These are phyloP conservation scores for Protaetia brevitarsis DNA, from an alignment of 1,140 invertebrate species.

Conservation along the genomic window DNA sequence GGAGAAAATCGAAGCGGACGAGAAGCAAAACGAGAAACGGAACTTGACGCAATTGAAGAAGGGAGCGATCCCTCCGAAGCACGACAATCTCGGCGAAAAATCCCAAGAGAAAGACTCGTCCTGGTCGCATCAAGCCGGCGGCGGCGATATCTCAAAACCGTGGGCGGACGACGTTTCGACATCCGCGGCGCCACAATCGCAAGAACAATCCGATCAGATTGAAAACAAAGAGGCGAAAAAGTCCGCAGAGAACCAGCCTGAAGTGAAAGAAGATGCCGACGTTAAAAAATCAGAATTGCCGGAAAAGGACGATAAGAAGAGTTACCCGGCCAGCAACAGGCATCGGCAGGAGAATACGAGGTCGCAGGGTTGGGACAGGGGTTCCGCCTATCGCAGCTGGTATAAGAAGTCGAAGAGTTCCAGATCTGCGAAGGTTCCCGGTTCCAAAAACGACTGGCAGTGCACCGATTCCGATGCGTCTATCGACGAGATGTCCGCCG, in stretches of 20 bases:
- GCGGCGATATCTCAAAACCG: conserved; percentile 38
- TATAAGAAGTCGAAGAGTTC: conserved; percentile 33
- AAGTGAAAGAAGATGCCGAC: conserved; percentile 27
- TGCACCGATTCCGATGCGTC: conserved; percentile 59
- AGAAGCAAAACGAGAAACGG: conserved; percentile 56
- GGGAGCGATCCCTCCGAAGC: conserved; percentile 37
- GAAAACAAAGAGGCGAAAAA: conserved; percentile 26
- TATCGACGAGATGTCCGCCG: conserved; percentile 55
- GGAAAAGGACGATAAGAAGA: conserved; percentile 48
- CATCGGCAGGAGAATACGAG: conserved; percentile 39
- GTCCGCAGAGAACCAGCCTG: conserved; percentile 22
- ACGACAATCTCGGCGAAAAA: conserved; percentile 37
- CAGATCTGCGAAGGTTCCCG: conserved; percentile 38
- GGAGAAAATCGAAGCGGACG: conserved; percentile 61
- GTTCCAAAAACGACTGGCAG: conserved; percentile 44
- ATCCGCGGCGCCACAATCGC: conserved; percentile 34
- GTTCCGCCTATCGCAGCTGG: conserved; percentile 34
- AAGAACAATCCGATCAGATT: conserved; percentile 26
- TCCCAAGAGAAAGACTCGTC: conserved; percentile 39
- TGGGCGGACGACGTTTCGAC: conserved; percentile 54
- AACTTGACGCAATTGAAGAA: conserved; percentile 56
- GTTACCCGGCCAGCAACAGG: conserved; percentile 34
- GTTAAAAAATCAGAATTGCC: conserved; percentile 33
- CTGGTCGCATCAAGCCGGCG: conserved; percentile 34
- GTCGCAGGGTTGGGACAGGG: conserved; percentile 41